Base-by-base conservation (phyloP, 2,797 vertebrate genomes). In the Chiloscyllium punctatum region DNA sequence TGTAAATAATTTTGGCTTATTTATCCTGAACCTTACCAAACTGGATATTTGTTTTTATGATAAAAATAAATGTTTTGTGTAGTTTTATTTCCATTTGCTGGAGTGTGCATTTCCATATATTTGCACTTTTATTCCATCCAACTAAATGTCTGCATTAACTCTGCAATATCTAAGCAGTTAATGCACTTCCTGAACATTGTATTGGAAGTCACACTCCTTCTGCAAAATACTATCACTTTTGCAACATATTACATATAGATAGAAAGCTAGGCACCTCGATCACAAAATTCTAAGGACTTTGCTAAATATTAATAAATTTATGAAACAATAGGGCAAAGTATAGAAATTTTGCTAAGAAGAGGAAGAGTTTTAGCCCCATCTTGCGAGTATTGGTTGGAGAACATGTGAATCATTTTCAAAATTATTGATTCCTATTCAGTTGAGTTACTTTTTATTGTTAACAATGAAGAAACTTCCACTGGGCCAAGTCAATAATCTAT, bases 341-440 rank as follows among this genome's bases (percentile, higher is more conserved):
- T 37, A 68, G 33, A 77, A n/a, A n/a, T 77, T 74, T 95, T 33
- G 48, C 42, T 57, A 95, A 53, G 18, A 95, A 72, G 48, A 74
- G 27, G 48, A 77, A 74, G 30, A 77, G 51, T 95, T 72, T 74
- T 51, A 95, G 71, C 42, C 71, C 48, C 69, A 95, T 11, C 90
- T 69, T 91, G 88, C 91, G 88, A 69, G 21, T 68, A 95, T 27
- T 53, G 74, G 71, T n/a, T 95, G n/a, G 68, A 0, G n/a, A 94
- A 4, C 62, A 96, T 95, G 96, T 95, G 96, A 96, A 97, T 97
- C 96, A 11, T 42, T 97, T 94, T 96, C 97, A 97, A 96, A 96
- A 97, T 97, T 97, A 96, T 97, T 97, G 97, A 27, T 96, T 96
- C 48, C 69, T 91, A 96, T 96, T 97, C 96, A 96, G 79, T 0